Evolutionary conservation across 2,797 vertebrate species (phyloP), one percentile per base, ranked within the genome.

Genomic region (Parauchenoglanis punctatus): DNA sequence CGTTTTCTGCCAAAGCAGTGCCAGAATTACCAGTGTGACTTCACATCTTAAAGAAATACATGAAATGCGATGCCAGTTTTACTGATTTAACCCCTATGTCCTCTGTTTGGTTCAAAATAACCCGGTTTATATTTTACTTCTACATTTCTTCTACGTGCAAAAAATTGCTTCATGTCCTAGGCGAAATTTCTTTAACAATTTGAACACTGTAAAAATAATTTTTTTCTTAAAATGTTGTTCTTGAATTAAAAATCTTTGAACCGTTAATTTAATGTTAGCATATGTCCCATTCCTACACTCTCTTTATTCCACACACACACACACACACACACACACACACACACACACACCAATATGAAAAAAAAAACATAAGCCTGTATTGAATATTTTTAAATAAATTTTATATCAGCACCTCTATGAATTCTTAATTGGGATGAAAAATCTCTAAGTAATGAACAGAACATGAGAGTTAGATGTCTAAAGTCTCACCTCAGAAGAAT

Each of bases 401-500:
- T 59, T 59, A 6, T 7, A 40, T 44, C 78, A 44, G 20, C 20
- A 61, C 44, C 46, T 44, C 1, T 75, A 3, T 54, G 12, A 31
- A 52, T n/a, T n/a, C 4, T 52, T 17, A 76, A 28, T 11, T 2
- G 8, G 52, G 58, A 25, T 81, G 78, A 58, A 25, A 70, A 12
- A 25, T 25, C 0, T 0, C 4, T 17, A 1, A 49, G 82, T 72
- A 58, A 84, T 40, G 31, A 70, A 44, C 5, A 35, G 65, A 70
- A 58, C n/a, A 31, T 1, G 25, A 67, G 44, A 5, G 15, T 68
- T 67, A 18, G 81, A 49, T 13, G 46, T 52, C n/a, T 31, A 52
- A 13, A 49, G 63, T 78, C 77, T 86, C 77, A 81, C 52, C 31
- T 56, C 78, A 52, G 56, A 31, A 72, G 83, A 70, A 72, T 0